Conservation (phyloP, 2,888 invertebrate genomes). For the Stenchaetothrips biformis region DNA sequence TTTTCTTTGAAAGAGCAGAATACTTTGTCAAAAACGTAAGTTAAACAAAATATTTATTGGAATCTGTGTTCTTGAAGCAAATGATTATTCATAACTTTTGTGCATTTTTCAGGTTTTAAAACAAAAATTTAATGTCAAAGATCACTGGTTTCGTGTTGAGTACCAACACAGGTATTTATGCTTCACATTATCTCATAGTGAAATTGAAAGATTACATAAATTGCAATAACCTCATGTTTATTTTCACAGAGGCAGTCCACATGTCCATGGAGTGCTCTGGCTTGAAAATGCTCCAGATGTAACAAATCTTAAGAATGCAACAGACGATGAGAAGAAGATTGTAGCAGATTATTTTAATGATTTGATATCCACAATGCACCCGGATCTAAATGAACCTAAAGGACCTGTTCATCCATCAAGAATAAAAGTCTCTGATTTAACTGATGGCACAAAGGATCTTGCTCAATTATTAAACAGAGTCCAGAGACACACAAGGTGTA, state of each 20-base stretch:
- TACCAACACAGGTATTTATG: constrained; percentile 23
- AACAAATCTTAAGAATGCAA: constrained; percentile 8
- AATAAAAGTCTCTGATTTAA: constrained; percentile 3
- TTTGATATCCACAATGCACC: constrained; percentile 33
- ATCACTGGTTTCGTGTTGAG: constrained; percentile 32
- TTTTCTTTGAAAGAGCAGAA: too few species aligned
- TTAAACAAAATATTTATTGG: too few species aligned
- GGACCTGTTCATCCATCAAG: constrained; percentile 32
- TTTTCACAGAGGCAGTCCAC: constrained; percentile 35
- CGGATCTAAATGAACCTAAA: constrained; percentile 29
- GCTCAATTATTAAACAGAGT: constrained; percentile 28
- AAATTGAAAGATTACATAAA: too few species aligned
- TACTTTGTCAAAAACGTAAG: too few species aligned
- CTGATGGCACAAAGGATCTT: constrained; percentile 13
- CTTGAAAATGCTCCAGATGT: constrained; percentile 33
- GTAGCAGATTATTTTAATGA: constrained; percentile 29
- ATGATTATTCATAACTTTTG: too few species aligned
- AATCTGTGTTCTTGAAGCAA: too few species aligned
- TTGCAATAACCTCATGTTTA: too few species aligned
- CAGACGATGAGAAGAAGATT: constrained; percentile 9
- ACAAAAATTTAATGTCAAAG: constrained; percentile 28
- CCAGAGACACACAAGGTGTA: constrained; percentile 30
- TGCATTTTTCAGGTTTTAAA: too few species aligned
- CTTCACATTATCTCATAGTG: too few species aligned
- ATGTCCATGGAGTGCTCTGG: constrained; percentile 36